These are phyloP conservation scores for Colletes collaris DNA, from an alignment of 2,888 invertebrate species.

Conservation along the genomic window DNA sequence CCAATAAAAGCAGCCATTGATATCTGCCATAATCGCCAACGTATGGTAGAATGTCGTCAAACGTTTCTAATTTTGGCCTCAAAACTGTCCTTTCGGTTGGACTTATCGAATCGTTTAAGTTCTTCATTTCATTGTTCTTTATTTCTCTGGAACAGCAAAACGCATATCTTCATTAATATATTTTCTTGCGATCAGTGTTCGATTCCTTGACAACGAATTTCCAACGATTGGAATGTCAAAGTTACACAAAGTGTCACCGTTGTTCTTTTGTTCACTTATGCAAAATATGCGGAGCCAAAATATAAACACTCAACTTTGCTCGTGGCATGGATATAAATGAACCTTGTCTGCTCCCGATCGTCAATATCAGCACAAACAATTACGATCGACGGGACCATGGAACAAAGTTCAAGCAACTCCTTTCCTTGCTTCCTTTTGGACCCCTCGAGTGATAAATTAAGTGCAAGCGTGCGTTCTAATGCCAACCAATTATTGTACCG, in stretches of 20 bases:
- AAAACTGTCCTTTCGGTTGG: slow-evolving; percentile 71
- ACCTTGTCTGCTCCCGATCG: background rate
- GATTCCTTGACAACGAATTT: no score
- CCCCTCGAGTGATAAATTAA: slow-evolving; percentile 46
- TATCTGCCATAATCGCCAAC: slow-evolving; percentile 84
- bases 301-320: no score
- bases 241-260: no score
- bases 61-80: slow-evolving; percentile 78
- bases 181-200: background rate
- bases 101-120: slow-evolving; percentile 21
- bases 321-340: no score
- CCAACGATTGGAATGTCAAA: no score
- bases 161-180: background rate
- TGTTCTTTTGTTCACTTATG: no score
- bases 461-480: slow-evolving; percentile 24
- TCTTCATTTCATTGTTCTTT: slow-evolving; percentile 42
- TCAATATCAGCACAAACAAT: background rate
- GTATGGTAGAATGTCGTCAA: slow-evolving; percentile 83
- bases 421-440: slow-evolving; percentile 17
- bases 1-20: slow-evolving; percentile 82
- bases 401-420: slow-evolving; percentile 11
- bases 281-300: no score
- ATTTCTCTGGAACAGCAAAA: slow-evolving; percentile 45
- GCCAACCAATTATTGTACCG: slow-evolving; percentile 35
- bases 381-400: slow-evolving; percentile 2